Base-by-base conservation (phyloP, 2,888 invertebrate species). In the Napeogenes inachia region DNA sequence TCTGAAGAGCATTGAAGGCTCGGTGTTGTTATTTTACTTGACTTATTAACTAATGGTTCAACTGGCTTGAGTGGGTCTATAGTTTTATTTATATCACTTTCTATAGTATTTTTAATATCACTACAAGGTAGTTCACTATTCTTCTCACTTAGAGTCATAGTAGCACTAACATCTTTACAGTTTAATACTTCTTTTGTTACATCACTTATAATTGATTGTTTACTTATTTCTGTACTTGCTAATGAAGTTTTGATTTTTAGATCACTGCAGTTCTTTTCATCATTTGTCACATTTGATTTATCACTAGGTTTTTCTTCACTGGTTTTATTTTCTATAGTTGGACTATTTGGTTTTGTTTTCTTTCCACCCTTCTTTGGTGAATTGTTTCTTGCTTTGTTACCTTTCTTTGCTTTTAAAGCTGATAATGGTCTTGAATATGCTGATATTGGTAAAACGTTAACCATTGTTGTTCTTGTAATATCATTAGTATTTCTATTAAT, bases 401-500 rank as follows among this genome's bases (percentile, higher is more conserved):
- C 78, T 73, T 83, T 89, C 71, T 83, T 89, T 63, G 61, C 71
- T 78, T 84, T 89, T 38, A 71, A 75, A 32, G 82, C 85, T 57
- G 90, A 89, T 50, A 89, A 66, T 42, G 89, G 84, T 63, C 79
- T 81, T 21, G 90, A 89, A 73, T 89, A 90, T n/a, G 90, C 90
- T 54, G 90, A 84, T 81, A 90, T 89, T 35, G 90, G 90, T 66
- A 89, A 73, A 64, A 89, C 85, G 76, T 90, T 90, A 45, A 90
- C 90, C 88, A 87, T 90, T 45, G 90, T 90, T 45, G 90, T 90
- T 81, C 82, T 90, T 33, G 90, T 89, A 54, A 84, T 80, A 71
- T 90, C 89, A 68, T 78, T 81, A 69, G 68, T 79, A 68, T 75
- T 85, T 77, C 85, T 86, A 70, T 78, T 84, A 46, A 84, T 70